Percentiles rank a stretch among this genome's conserved stretches.
Evolutionary conservation across 2,113 vertebrate species (phyloP).

Genomic region (Motacilla tschutschensis): DNA sequence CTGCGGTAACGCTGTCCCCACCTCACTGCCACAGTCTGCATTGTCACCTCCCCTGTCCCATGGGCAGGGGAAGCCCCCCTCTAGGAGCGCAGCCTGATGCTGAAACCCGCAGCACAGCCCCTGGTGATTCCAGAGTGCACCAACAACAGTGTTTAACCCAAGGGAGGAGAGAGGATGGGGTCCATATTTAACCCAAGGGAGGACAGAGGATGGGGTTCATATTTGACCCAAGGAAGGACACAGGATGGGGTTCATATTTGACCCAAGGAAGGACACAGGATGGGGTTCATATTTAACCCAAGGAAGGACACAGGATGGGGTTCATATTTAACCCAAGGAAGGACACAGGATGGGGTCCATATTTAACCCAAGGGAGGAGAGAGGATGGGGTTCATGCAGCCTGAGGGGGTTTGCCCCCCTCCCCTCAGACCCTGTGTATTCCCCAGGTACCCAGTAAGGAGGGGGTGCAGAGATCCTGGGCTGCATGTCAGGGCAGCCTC

Average conservation of each 20-base stretch:
- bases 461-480: neutral
- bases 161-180: neutral
- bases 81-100: neutral
- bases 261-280: no score
- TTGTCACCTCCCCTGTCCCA: neutral
- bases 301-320: neutral
- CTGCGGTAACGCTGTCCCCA: neutral
- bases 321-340: no score
- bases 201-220: no score
- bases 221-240: no score
- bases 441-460: accelerated
- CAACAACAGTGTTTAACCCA: neutral
- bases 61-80: neutral
- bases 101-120: neutral
- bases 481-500: neutral
- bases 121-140: neutral
- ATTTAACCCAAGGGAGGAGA: neutral
- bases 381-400: neutral
- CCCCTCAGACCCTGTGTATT: neutral
- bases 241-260: no score
- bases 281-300: neutral
- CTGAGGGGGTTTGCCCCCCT: accelerated
- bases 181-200: no score
- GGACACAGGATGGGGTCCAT: neutral
- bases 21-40: accelerated